Conservation (phyloP, 2,888 invertebrate genomes). For the Cactoblastis cactorum region DNA sequence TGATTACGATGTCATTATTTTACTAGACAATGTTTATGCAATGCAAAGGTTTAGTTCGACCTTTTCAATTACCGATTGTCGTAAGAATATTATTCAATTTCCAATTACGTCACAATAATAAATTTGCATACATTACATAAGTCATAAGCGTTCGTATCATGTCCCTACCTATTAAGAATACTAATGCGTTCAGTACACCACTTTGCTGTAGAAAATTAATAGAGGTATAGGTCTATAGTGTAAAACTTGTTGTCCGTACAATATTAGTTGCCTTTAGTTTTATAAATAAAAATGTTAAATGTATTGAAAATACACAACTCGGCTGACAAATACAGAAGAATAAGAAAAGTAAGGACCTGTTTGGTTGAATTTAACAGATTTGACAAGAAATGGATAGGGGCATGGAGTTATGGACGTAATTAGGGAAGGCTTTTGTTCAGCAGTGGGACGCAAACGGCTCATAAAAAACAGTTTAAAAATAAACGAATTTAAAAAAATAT, state of each 20-base stretch:
- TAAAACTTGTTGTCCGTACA: not conserved
- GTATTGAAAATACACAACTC: no score
- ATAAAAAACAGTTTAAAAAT: no score
- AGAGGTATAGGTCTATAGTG: not conserved
- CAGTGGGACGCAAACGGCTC: no score
- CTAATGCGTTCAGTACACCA: not conserved
- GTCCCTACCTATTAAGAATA: not conserved
- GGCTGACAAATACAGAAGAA: no score
- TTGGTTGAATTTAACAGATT: no score
- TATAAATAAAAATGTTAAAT: no score
- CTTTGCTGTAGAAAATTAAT: not conserved
- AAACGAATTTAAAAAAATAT: no score
- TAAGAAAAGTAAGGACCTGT: no score
- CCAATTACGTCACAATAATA: not conserved
- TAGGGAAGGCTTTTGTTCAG: no score
- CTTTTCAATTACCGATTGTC: not conserved
- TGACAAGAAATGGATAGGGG: no score
- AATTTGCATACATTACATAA: conserved; percentile 9
- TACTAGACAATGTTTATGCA: not conserved
- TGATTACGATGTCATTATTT: not conserved
- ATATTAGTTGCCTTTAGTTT: no score
- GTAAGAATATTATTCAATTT: not conserved
- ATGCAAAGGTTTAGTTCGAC: not conserved
- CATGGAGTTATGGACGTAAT: no score
- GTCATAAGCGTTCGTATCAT: not conserved